Conservation (phyloP, 2,888 invertebrate species). For the Sinohyriopsis cumingii region DNA sequence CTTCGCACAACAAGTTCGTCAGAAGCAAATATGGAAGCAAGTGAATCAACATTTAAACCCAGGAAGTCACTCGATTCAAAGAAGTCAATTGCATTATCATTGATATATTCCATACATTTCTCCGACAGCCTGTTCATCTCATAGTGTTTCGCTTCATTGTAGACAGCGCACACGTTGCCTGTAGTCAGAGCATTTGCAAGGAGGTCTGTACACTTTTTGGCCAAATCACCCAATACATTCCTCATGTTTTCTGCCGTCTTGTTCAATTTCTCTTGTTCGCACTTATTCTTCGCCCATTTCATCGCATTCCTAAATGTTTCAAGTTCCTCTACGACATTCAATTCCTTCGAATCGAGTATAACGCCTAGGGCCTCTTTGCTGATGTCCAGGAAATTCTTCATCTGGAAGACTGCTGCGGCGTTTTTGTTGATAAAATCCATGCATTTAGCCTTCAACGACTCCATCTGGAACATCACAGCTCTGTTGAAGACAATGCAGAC, state of each 20-base stretch:
- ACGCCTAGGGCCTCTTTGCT: constrained; percentile 12
- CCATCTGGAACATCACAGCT: constrained; percentile 12
- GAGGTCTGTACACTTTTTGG: background rate
- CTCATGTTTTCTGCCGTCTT: constrained; percentile 2
- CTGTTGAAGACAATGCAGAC: constrained; percentile 21
- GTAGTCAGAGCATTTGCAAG: no score
- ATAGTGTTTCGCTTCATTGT: constrained; percentile 32
- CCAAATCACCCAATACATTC: constrained; percentile 1
- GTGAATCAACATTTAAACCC: constrained; percentile 24
- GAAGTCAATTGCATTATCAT: constrained; percentile 38
- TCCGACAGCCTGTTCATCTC: constrained; percentile 32
- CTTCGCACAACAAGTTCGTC: constrained; percentile 28
- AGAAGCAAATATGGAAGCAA: constrained; percentile 22
- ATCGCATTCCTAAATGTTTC: constrained; percentile 1
- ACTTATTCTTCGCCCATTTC: constrained; percentile 6
- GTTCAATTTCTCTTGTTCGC: constrained; percentile 1
- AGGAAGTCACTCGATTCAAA: constrained; percentile 32
- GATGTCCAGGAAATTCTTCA: constrained; percentile 9
- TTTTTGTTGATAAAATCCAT: constrained; percentile 18
- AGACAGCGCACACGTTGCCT: constrained; percentile 35
- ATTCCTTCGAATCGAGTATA: constrained; percentile 2
- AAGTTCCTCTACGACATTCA: background rate
- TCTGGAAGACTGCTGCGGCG: constrained; percentile 15
- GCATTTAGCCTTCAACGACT: constrained; percentile 10
- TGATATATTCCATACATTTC: constrained; percentile 32